Evolutionary conservation across 1,140 invertebrate genomes (phyloP).

Genomic region (Coenobita brevimanus): DNA sequence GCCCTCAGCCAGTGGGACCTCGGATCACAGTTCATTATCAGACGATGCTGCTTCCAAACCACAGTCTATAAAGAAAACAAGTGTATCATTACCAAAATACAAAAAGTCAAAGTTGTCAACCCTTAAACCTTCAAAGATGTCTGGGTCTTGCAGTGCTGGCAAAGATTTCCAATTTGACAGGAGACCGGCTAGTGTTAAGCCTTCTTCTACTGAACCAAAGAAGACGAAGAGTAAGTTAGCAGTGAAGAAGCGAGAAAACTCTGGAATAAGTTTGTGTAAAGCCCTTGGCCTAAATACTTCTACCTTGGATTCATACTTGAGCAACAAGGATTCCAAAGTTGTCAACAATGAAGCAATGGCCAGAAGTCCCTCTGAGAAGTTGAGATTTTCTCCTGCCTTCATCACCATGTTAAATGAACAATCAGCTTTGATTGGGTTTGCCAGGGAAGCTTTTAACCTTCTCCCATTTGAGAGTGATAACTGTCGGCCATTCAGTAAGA

Average conservation of each 20-base stretch:
- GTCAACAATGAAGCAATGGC: constrained; percentile 21
- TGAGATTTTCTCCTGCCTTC: background rate
- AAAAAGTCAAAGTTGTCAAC: too few species aligned
- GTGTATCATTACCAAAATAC: too few species aligned
- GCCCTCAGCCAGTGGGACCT: too few species aligned
- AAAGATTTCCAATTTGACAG: too few species aligned
- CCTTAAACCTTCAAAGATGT: too few species aligned
- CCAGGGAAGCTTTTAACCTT: constrained; percentile 44
- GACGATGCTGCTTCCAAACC: too few species aligned
- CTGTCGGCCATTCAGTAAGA: background rate
- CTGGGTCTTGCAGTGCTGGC: too few species aligned
- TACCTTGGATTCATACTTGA: constrained; percentile 21
- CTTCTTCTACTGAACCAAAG: background rate
- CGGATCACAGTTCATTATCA: too few species aligned
- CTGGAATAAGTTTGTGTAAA: background rate
- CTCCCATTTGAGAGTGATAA: constrained; percentile 39
- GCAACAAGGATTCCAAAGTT: constrained; percentile 6
- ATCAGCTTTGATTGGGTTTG: constrained; percentile 37
- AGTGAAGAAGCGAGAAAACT: background rate
- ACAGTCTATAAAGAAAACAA: too few species aligned
- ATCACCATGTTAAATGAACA: constrained; percentile 41
- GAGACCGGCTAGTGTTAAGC: too few species aligned
- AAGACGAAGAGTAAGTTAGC: background rate
- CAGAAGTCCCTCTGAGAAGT: background rate
- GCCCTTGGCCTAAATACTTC: constrained; percentile 9